Percentiles rank a stretch among this genome's conserved stretches.
Evolutionary conservation across 1,140 invertebrate species (phyloP).

Genomic region (Callitettix versicolor): DNA sequence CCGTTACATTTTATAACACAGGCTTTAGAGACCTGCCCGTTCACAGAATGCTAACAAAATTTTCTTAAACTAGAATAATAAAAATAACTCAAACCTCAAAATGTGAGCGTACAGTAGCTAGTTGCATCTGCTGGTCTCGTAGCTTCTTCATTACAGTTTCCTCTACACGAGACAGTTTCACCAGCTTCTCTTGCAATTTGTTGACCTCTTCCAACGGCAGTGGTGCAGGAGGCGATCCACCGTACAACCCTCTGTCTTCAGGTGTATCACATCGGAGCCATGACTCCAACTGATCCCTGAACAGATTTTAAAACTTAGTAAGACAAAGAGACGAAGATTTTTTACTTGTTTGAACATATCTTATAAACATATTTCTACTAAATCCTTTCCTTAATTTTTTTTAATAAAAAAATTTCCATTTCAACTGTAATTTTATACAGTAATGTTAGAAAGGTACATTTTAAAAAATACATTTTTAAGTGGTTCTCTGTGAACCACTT

Average conservation of each 20-base stretch:
- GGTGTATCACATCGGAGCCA: constrained; percentile 17
- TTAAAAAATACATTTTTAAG: no score
- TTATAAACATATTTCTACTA: no score
- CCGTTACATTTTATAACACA: no score
- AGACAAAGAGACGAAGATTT: background rate
- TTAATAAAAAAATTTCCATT: no score
- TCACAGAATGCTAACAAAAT: background rate
- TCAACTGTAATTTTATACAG: no score
- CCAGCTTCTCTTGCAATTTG: constrained; percentile 52
- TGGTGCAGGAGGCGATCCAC: constrained; percentile 7
- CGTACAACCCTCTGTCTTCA: constrained; percentile 7
- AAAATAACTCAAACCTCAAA: constrained; percentile 44
- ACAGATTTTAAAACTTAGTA: background rate
- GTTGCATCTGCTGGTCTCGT: constrained; percentile 61
- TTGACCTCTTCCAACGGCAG: constrained; percentile 44
- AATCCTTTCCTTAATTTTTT: no score
- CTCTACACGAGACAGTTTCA: constrained; percentile 54
- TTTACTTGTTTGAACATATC: no score
- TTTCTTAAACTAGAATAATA: background rate
- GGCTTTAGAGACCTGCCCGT: no score
- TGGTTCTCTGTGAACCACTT: no score
- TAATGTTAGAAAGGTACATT: no score
- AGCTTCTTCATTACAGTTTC: constrained; percentile 62
- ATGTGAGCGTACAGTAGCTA: constrained; percentile 42
- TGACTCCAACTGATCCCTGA: constrained; percentile 23